Conservation (phyloP, 1,140 invertebrate genomes). For the Papilio glaucus region DNA sequence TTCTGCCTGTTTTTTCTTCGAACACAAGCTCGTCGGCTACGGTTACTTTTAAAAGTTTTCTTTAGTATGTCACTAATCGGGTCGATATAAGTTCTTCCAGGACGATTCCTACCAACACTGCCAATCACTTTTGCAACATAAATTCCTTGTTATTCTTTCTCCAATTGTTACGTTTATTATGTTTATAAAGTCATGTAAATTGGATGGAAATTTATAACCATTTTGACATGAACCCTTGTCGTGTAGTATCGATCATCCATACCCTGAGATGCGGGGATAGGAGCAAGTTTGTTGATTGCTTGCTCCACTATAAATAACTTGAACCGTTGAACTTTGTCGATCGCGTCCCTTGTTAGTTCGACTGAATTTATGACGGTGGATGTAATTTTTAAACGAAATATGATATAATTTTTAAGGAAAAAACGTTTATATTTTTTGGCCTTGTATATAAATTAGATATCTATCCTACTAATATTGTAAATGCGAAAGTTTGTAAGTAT, state of each 20-base stretch:
- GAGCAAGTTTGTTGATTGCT: not conserved
- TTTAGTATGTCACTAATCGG: no score
- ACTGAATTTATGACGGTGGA: not conserved
- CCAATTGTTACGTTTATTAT: no score
- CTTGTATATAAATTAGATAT: not conserved
- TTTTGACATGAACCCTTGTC: not conserved
- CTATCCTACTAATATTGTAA: no score
- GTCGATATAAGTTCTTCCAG: no score
- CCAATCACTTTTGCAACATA: no score
- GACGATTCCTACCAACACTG: no score
- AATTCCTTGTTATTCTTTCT: no score
- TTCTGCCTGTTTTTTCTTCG: no score
- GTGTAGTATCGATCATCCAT: not conserved
- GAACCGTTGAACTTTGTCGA: constrained; percentile 3
- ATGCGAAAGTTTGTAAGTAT: no score
- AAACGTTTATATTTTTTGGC: not conserved
- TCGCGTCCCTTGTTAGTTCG: not conserved
- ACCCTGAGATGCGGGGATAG: not conserved
- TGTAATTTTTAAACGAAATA: not conserved
- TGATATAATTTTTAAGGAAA: not conserved
- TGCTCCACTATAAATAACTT: not conserved
- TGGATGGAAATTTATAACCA: not conserved
- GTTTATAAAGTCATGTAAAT: no score
- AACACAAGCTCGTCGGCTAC: no score
- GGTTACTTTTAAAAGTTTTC: no score